These are phyloP conservation scores for Macrosiphum euphorbiae DNA, from an alignment of 2,888 invertebrate genomes.

Conservation along the genomic window DNA sequence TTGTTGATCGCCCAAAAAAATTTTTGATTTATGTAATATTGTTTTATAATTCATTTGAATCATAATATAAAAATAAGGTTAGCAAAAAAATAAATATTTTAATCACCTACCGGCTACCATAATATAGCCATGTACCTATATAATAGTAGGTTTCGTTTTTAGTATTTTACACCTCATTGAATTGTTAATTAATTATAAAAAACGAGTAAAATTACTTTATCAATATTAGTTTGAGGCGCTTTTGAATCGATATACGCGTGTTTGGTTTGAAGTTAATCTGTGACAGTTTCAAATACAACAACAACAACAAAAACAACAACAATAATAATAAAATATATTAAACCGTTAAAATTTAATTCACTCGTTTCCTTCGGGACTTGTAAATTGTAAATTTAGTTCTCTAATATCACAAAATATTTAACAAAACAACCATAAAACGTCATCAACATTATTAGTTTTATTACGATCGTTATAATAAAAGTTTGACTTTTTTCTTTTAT, in stretches of 20 bases:
- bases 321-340: slow-evolving; percentile 20
- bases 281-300: not conserved
- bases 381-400: slow-evolving; percentile 26
- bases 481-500: not conserved
- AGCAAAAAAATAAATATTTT: too few species aligned
- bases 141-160: not conserved
- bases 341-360: slow-evolving; percentile 18
- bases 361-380: not conserved
- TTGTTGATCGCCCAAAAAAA: not conserved
- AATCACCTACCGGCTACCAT: too few species aligned
- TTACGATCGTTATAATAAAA: not conserved
- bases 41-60: too few species aligned
- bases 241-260: not conserved
- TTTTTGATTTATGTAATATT: not conserved
- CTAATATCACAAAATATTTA: not conserved
- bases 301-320: not conserved
- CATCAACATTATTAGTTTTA: slow-evolving; percentile 33
- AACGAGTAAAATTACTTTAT: not conserved
- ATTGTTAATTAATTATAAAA: not conserved
- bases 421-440: not conserved
- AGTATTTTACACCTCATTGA: not conserved
- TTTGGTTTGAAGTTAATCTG: not conserved
- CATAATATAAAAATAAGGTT: too few species aligned
- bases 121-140: too few species aligned
- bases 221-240: not conserved